Evolutionary conservation across 2,888 invertebrate species (phyloP), one percentile per base, ranked within the genome.

Genomic region (Caradrina kadenii): DNA sequence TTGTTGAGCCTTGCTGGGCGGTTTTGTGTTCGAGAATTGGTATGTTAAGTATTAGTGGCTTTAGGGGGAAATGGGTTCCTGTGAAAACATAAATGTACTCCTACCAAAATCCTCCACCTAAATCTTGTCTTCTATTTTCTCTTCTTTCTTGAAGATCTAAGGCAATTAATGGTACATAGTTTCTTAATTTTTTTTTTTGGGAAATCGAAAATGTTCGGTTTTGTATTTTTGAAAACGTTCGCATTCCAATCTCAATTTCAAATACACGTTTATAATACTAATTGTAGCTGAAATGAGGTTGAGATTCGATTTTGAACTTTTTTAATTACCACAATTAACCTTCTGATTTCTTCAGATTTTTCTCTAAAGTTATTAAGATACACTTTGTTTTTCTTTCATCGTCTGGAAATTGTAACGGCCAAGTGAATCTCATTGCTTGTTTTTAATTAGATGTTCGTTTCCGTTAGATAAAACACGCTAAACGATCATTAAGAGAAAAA

Each of bases 1-100:
- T 75, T 82, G 72, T 65, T 77, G 70, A 81, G 77, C 77, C 83
- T 84, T 64, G 60, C 56, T 73, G 73, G 76, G 53, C 55, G 66
- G 65, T 63, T 71, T 71, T 65, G 49, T 78, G 42, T 17, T 62
- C 4, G 1, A 31, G 15, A 48, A 48, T 63, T 54, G 6, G 39
- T 22, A 6, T 8, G 26, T 22, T 50, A 15, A 2, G 19, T 39
- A 50, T 64, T 58, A 7, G 22, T 21, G 10, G 1, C 1, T 17
- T 10, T 26, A 10, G 6, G 11, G 0, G 42, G 13, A 21, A 64
- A 56, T 49, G 6, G 35, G 11, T 52, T 17, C 22, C 21, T 49
- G 7, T 22, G 3, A 2, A 17, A 39, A 10, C 10, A 1, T 0
- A 0, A 1, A 22, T 49, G 13, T 2, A 31, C 1, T 42, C 48